phyloP scores from a whole-genome alignment of 2,888 invertebrate genomes.

The Spodoptera littoralis region DNA sequence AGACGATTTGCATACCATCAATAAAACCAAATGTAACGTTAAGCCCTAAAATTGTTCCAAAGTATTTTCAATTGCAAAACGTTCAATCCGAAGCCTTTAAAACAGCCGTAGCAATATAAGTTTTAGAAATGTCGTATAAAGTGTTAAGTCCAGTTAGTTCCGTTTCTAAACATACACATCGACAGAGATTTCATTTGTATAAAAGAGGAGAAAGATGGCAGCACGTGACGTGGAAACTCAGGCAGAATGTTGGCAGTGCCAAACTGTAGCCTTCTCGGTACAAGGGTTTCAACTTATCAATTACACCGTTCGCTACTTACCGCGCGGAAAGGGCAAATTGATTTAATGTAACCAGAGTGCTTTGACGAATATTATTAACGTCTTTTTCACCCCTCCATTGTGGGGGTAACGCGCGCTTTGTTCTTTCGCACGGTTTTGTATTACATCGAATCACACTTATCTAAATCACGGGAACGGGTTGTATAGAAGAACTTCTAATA shows the following conservation, averaged over 20 bases:
- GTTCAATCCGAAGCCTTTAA: constrained; percentile 25
- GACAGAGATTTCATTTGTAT: constrained; percentile 62
- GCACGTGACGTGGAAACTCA: constrained; percentile 69
- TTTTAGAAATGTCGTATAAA: constrained; percentile 12
- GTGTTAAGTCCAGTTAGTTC: constrained; percentile 27
- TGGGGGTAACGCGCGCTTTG: constrained; percentile 84
- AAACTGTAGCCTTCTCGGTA: constrained; percentile 85
- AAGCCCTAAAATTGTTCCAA: constrained; percentile 8
- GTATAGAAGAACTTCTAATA: constrained; percentile 43
- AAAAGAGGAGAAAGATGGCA: constrained; percentile 63
- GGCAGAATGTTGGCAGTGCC: constrained; percentile 75
- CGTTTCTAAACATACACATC: constrained; percentile 42
- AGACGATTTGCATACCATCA: constrained; percentile 10
- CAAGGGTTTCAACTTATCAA: constrained; percentile 89
- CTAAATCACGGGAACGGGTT: constrained; percentile 60
- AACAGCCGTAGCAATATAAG: constrained; percentile 32
- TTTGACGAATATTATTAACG: constrained; percentile 89
- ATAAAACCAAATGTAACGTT: constrained; percentile 8
- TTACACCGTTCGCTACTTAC: constrained; percentile 89
- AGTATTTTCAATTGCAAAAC: constrained; percentile 15
- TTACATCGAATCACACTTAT: constrained; percentile 87
- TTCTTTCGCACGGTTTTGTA: constrained; percentile 84
- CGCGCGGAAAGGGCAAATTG: constrained; percentile 89
- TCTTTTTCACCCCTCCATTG: constrained; percentile 87
- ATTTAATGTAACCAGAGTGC: constrained; percentile 89